phyloP scores from a whole-genome alignment of 2,797 vertebrate species.

The Picus viridis region DNA sequence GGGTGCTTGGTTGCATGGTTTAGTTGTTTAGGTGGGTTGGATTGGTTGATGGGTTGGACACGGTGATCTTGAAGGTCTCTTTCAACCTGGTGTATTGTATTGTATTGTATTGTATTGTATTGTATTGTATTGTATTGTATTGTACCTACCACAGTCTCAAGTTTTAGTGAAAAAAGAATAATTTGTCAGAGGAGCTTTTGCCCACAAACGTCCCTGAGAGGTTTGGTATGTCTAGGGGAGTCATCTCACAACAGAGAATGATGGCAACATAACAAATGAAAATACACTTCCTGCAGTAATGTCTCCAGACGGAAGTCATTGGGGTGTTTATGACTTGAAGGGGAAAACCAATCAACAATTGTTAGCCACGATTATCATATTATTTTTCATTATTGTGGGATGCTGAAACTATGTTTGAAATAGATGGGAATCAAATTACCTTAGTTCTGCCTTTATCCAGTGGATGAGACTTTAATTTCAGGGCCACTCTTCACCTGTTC shows the following conservation, averaged over 20 bases:
- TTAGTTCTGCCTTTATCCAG: constrained; percentile 68
- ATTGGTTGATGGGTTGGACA: too few relatives aligned
- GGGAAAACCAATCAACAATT: background rate
- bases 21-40: too few relatives aligned
- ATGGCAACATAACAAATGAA: background rate
- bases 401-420: constrained; percentile 69
- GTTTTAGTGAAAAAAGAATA: background rate
- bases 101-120: too few relatives aligned
- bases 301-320: background rate
- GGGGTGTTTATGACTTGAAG: background rate
- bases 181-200: background rate
- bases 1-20: too few relatives aligned
- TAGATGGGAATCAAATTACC: constrained; percentile 75
- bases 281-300: background rate
- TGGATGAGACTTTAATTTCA: constrained; percentile 73
- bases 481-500: constrained; percentile 52
- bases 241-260: background rate
- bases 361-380: constrained; percentile 46
- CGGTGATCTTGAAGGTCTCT: too few relatives aligned
- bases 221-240: background rate
- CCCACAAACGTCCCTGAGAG: background rate
- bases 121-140: too few relatives aligned
- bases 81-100: too few relatives aligned
- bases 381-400: constrained; percentile 59
- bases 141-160: background rate